These are phyloP conservation scores for Apeltes quadracus DNA, from an alignment of 2,113 vertebrate species.

Conservation along the genomic window DNA sequence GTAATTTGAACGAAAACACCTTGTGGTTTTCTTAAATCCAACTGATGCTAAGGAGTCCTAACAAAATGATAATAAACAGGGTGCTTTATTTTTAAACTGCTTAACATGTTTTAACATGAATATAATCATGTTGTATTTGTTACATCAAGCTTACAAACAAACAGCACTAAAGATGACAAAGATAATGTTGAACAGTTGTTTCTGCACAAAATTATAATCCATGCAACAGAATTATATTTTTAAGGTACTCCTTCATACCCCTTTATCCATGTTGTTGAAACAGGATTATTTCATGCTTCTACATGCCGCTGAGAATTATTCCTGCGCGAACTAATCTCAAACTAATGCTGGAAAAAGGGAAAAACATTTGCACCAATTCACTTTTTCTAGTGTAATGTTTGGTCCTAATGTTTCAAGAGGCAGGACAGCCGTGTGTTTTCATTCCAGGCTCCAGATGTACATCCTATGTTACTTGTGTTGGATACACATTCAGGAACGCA, in stretches of 20 bases:
- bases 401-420: slow-evolving; percentile 29
- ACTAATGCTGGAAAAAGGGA: neutral
- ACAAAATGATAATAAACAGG: neutral
- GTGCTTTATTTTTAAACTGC: neutral
- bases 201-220: neutral
- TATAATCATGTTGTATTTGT: neutral
- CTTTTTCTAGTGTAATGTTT: slow-evolving; percentile 33
- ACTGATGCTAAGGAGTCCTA: neutral
- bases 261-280: neutral
- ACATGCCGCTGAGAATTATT: neutral
- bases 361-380: slow-evolving; percentile 12
- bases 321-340: too few relatives aligned
- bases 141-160: neutral
- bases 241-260: neutral
- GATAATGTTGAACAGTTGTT: neutral
- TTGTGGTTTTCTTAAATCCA: too few relatives aligned
- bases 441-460: slow-evolving; percentile 67
- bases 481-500: slow-evolving; percentile 64
- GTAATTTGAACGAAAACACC: neutral
- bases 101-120: neutral
- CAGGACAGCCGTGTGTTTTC: slow-evolving; percentile 55
- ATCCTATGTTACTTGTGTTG: slow-evolving; percentile 46
- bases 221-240: neutral
- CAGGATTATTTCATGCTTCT: neutral
- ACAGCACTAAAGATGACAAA: neutral